Percentiles rank a stretch among this genome's conserved stretches.
Evolutionary conservation across 2,888 invertebrate species (phyloP).

Genomic region (Hypena proboscidalis): DNA sequence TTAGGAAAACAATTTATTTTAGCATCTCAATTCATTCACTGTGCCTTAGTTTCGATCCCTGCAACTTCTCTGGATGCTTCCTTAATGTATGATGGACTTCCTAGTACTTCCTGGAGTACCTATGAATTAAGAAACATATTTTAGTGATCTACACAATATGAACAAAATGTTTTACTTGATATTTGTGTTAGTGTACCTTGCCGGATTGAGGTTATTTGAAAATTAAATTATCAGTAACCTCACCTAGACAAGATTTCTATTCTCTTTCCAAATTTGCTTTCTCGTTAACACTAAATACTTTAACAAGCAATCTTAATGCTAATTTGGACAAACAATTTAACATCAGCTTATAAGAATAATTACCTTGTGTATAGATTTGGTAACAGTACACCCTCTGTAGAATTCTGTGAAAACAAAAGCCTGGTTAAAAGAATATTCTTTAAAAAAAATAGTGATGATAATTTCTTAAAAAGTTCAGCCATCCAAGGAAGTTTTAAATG

Average conservation of each 20-base stretch:
- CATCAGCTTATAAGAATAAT: constrained; percentile 12
- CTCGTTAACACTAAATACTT: constrained; percentile 54
- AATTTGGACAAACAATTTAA: constrained; percentile 48
- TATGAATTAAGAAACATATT: constrained; percentile 4
- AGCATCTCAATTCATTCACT: too few species aligned
- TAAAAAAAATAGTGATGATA: background rate
- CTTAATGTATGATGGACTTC: too few species aligned
- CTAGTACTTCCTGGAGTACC: too few species aligned
- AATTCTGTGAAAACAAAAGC: constrained; percentile 22
- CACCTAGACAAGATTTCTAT: constrained; percentile 76
- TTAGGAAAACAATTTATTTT: too few species aligned
- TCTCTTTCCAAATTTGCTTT: constrained; percentile 69
- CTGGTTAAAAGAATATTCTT: background rate
- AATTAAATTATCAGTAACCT: constrained; percentile 70
- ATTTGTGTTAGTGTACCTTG: constrained; percentile 58
- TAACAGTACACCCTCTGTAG: background rate
- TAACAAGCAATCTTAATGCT: constrained; percentile 53
- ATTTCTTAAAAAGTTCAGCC: constrained; percentile 62
- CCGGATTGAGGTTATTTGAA: constrained; percentile 81
- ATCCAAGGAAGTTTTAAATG: constrained; percentile 85
- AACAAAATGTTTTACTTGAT: background rate
- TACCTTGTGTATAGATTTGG: constrained; percentile 17
- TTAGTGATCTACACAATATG: too few species aligned
- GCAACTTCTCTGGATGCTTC: too few species aligned
- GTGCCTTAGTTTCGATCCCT: too few species aligned